phyloP scores from a whole-genome alignment of 2,888 invertebrate species.

The Salpingus planirostris region DNA sequence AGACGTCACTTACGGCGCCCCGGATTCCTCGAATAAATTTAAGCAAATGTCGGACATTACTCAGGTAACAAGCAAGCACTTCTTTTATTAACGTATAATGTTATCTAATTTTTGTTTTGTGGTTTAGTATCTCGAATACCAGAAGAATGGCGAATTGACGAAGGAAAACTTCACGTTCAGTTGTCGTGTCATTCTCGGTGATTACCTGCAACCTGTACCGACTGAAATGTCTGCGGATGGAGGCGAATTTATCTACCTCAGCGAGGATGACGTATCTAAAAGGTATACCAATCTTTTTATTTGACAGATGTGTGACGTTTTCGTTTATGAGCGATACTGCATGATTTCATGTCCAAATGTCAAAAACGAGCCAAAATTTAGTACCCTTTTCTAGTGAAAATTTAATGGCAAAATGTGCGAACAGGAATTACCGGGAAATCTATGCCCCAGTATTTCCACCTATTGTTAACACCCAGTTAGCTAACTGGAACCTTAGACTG shows the following conservation, averaged over 20 bases:
- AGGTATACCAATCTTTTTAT: no score
- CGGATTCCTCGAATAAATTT: slow-evolving; percentile 51
- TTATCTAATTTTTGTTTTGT: slow-evolving; percentile 1
- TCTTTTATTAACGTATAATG: slow-evolving; percentile 3
- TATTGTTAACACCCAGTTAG: no score
- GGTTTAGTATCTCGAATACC: slow-evolving; percentile 62
- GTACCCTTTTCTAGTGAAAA: no score
- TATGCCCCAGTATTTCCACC: no score
- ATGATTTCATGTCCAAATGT: no score
- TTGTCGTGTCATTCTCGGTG: slow-evolving; percentile 80
- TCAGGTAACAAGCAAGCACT: slow-evolving; percentile 39
- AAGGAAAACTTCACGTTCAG: slow-evolving; percentile 90
- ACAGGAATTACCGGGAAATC: no score
- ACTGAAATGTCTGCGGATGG: slow-evolving; percentile 53
- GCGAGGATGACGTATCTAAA: slow-evolving; percentile 74
- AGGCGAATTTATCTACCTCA: slow-evolving; percentile 65
- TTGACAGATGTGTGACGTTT: no score
- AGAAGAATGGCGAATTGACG: slow-evolving; percentile 53
- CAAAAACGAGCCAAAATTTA: no score
- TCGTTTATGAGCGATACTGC: no score
- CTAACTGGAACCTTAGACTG: no score
- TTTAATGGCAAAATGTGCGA: no score
- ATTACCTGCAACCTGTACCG: slow-evolving; percentile 74
- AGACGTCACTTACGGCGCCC: slow-evolving; percentile 84
- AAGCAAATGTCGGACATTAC: slow-evolving; percentile 58